Base-by-base conservation (phyloP, 2,113 vertebrate genomes). In the Regulus satrapa region DNA sequence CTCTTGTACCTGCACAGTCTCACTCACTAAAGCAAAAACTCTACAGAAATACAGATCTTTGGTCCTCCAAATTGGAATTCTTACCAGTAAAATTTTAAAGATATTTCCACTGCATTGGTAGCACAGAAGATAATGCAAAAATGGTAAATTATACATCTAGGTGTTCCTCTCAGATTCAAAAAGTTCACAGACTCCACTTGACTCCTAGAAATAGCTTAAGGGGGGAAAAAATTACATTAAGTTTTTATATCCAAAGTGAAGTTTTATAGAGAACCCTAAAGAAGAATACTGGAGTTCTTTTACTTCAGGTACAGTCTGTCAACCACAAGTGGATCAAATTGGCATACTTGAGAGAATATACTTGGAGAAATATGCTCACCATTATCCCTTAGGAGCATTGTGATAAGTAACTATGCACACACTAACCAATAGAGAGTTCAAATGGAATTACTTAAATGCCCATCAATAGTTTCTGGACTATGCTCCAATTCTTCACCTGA, bases 201-300 rank as follows among this genome's bases (percentile, higher is more conserved):
- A 72, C 36, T 73, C 18, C 48, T 21, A 26, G 36, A 61, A 94
- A 79, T 3, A 72, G 18, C 28, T 55, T 48, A n/a, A 72, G 16
- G 11, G 12, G 8, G 11, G 12, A 38, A 75, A 87, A 79, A 81
- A 51, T 32, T 3, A 63, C 0, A 0, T 7, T 0, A 74, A 46
- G 15, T 11, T 88, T 75, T 76, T 16, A 23, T 5, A 78, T 12
- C 3, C 45, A 23, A 52, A 40, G 43, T 10, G 78, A 9, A 49
- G 38, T 6, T 40, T 34, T 6, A 46, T 0, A 40, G 41, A 76
- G 24, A 89, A 26, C 5, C 6, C 45, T 73, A 8, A 67, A 36
- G 31, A 45, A 55, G 1, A 71, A 23, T 12, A 31, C 2, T 26
- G 8, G 31, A 46, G 6, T 51, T 72, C 63, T 25, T 19, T 36